Conservation (phyloP, 2,888 invertebrate genomes). For the Neoascia interrupta region DNA sequence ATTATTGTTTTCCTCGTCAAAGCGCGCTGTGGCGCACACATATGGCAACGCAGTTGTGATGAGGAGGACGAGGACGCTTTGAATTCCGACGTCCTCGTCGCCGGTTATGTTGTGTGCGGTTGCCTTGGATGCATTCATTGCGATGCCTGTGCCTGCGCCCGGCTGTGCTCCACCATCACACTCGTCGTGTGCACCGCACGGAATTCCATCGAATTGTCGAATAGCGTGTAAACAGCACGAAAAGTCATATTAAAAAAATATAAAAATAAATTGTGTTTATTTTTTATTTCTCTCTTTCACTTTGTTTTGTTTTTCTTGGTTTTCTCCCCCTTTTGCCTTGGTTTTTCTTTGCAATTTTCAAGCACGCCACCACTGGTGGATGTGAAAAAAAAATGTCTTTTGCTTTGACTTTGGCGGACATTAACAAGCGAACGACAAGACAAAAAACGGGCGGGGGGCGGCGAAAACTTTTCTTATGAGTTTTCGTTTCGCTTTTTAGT, state of each 20-base stretch:
- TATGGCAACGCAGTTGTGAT: too few species aligned
- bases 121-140: conserved; percentile 40
- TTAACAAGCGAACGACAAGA: background rate
- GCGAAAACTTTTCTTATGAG: conserved; percentile 18
- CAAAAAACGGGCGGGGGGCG: background rate
- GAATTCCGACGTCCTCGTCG: conserved; percentile 46
- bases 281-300: conserved; percentile 5
- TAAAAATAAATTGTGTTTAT: conserved; percentile 60
- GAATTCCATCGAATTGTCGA: conserved; percentile 62
- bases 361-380: conserved; percentile 34
- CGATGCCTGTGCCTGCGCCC: conserved; percentile 47
- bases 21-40: conserved; percentile 3
- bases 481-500: conserved; percentile 9
- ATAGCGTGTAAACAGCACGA: conserved; percentile 65
- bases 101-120: background rate
- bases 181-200: too few species aligned
- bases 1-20: conserved; percentile 61
- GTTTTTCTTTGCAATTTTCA: background rate
- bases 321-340: background rate
- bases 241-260: conserved; percentile 65
- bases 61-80: conserved; percentile 42
- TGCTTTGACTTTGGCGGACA: conserved; percentile 27
- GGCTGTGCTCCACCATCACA: conserved; percentile 20
- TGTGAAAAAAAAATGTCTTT: conserved; percentile 8
- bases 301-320: conserved; percentile 4